Evolutionary conservation across 1,140 invertebrate genomes (phyloP).

Genomic region (Ooceraea biroi): DNA sequence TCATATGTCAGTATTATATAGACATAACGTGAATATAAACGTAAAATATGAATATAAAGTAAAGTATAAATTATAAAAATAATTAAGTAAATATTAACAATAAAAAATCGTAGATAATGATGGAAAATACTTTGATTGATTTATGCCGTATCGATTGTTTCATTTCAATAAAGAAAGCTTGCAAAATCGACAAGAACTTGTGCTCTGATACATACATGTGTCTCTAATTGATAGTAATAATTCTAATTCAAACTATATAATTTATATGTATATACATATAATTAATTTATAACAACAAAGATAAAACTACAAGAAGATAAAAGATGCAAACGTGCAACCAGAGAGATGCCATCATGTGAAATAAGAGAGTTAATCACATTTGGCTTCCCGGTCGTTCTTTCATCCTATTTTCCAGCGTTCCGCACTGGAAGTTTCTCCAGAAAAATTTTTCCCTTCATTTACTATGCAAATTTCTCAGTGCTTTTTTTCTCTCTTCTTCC

Average conservation of each 20-base stretch:
- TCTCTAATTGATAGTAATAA: no score
- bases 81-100: no score
- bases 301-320: neutral
- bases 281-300: constrained; percentile 17
- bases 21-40: no score
- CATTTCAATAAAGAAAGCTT: no score
- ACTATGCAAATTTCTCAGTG: constrained; percentile 36
- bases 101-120: no score
- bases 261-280: neutral
- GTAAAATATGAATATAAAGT: no score
- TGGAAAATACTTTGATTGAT: no score
- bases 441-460: constrained; percentile 48
- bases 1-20: no score
- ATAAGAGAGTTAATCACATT: constrained; percentile 39
- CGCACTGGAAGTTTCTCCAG: neutral
- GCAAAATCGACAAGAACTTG: no score
- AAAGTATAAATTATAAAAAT: no score
- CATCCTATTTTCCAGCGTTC: constrained; percentile 20
- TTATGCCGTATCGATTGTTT: no score
- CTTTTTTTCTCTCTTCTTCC: neutral
- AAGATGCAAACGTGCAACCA: neutral
- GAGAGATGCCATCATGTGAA: neutral
- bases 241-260: neutral
- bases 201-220: no score
- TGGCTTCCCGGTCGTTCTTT: neutral